Evolutionary conservation across 23 tunicate genomes (phyloP).

Genomic region (Botrylloides violaceus): DNA sequence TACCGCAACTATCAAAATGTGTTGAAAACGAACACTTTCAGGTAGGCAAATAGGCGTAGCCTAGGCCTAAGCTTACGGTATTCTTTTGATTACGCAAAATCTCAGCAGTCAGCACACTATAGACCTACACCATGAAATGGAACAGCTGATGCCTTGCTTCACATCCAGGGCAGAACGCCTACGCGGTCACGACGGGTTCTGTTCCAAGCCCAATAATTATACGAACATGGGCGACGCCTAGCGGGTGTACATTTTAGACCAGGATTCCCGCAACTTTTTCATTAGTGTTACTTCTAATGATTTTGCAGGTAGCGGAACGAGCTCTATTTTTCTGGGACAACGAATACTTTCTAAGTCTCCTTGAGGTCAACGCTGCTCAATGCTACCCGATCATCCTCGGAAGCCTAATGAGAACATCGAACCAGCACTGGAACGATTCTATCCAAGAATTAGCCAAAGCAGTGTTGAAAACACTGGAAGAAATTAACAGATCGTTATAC

Average conservation of each 20-base stretch:
- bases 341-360: conserved; percentile 68
- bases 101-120: neutral
- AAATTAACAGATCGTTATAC: neutral
- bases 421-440: conserved; percentile 47
- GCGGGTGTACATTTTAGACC: too few species aligned
- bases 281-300: neutral
- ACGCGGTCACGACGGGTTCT: too few species aligned
- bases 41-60: too few species aligned
- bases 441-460: conserved; percentile 35
- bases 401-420: conserved; percentile 30
- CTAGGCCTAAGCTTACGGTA: too few species aligned
- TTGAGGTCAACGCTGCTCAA: conserved; percentile 39
- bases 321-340: conserved; percentile 83
- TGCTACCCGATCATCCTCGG: conserved; percentile 47
- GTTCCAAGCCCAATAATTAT: too few species aligned
- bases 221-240: too few species aligned
- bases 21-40: conserved; percentile 67
- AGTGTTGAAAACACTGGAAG: conserved; percentile 61
- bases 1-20: conserved; percentile 61
- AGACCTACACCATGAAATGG: neutral
- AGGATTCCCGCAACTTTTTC: too few species aligned
- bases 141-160: too few species aligned
- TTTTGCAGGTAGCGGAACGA: conserved; percentile 26
- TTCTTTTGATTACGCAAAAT: too few species aligned
- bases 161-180: too few species aligned